A percentile compares a stretch with the other conserved stretches of the same genome.
phyloP scores from a whole-genome alignment of 1,140 invertebrate genomes.

The Drosophila serrata region DNA sequence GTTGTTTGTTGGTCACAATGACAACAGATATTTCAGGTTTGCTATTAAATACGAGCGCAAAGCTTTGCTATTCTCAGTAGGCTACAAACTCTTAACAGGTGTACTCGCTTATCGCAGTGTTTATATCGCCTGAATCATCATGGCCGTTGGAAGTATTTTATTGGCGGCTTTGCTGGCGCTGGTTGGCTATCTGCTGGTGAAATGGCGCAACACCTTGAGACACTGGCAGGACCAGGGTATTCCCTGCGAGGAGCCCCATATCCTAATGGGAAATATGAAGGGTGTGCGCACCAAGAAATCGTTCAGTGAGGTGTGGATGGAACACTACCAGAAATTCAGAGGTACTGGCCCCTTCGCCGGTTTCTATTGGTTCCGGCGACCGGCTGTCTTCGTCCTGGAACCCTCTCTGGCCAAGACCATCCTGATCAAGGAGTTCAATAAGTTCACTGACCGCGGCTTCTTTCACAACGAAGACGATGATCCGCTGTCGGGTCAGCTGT shows the following conservation, averaged over 20 bases:
- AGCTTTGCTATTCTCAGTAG: constrained; percentile 7
- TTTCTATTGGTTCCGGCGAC: constrained; percentile 85
- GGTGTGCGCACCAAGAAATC: constrained; percentile 37
- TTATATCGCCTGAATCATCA: constrained; percentile 30
- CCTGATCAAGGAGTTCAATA: constrained; percentile 87
- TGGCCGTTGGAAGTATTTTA: constrained; percentile 40
- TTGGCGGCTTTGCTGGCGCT: constrained; percentile 44
- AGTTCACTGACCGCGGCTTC: constrained; percentile 86
- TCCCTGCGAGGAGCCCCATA: constrained; percentile 80
- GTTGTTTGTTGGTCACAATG: constrained; percentile 42
- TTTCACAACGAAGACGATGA: constrained; percentile 86
- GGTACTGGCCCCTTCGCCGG: constrained; percentile 78
- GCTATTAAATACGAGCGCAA: background rate
- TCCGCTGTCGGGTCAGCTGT: constrained; percentile 86
- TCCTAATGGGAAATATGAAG: constrained; percentile 72
- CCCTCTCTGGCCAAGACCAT: constrained; percentile 88
- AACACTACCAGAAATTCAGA: constrained; percentile 77
- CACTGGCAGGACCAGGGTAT: constrained; percentile 85
- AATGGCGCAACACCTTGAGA: constrained; percentile 29
- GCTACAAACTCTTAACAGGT: background rate
- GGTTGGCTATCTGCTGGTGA: constrained; percentile 33
- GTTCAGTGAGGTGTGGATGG: constrained; percentile 52
- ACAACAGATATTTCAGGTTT: background rate
- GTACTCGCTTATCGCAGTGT: background rate
- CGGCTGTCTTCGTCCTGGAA: constrained; percentile 86